Evolutionary conservation across 35 echinoderm and acorn worm genomes (phyloP), one percentile per base, ranked within the genome.

Genomic region (Diadema setosum): DNA sequence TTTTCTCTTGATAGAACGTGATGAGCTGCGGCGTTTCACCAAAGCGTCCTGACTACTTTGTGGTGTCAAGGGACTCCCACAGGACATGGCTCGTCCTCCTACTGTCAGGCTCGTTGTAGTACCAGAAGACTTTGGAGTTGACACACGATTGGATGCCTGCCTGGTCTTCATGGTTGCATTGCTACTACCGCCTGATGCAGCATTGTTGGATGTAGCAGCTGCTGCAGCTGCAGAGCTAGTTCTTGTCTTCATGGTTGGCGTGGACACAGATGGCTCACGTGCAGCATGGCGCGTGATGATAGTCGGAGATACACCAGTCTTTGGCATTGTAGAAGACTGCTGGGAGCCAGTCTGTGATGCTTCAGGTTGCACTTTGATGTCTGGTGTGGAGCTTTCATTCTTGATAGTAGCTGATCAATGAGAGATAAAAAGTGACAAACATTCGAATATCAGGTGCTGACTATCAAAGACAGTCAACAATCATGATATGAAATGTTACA

Each of bases 1-100:
- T 83, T 95, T 94, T 42, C 96, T 80, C 75, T 99, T 99, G 49
- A 99, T 99, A 0, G 92, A 92, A n/a, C 96, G 70, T 21, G 96
- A 99, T 21, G 96, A 99, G 40, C 93, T 93, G 30, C 96, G 45
- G 29, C 96, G 84, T 29, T 97, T 97, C 30, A 84, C 86, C 9
- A 84, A 55, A 80, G 67, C 85, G 45, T 94, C 92, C 18, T 91
- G 27, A 33, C 14, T 26, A 67, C 27, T 33, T 41, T 42, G 73
- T n/a, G 17, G 11, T 34, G 73, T 18, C 34, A 44, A n/a, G 0
- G 73, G 35, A 11, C 21, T 39, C 17, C 15, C 37, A 8, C 27
- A 14, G 5, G 73, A 78, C 73, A 78, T 78, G 12, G 73, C 33
- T 36, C 73, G 39, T 1, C 73, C 73, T 25, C 73, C 73, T 41